phyloP scores from a whole-genome alignment of 35 echinoderm and acorn worm genomes.

The Apostichopus parvimensis region DNA sequence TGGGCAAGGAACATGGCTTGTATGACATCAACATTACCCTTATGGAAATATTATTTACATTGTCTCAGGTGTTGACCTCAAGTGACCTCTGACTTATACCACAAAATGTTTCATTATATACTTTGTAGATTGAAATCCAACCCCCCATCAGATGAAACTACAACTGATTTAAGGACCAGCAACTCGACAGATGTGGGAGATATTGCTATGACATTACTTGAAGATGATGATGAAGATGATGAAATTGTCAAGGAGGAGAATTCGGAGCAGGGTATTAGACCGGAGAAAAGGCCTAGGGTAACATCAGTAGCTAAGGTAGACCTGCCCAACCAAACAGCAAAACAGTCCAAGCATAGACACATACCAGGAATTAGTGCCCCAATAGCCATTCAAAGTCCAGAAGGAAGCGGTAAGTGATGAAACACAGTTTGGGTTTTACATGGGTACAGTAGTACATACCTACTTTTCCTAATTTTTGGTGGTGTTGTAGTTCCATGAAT shows the following conservation, averaged over 20 bases:
- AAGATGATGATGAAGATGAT: not conserved
- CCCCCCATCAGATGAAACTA: not conserved
- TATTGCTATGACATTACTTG: not conserved
- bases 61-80: no score
- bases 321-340: not conserved
- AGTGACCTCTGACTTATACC: no score
- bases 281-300: not conserved
- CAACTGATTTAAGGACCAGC: not conserved
- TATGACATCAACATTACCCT: no score
- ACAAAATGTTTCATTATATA: no score
- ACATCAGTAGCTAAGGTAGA: not conserved
- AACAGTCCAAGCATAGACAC: not conserved
- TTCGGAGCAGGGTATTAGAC: not conserved
- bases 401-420: not conserved
- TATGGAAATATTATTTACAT: no score
- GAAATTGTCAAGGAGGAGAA: not conserved
- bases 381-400: not conserved
- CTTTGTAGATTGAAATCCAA: not conserved
- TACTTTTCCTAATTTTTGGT: no score
- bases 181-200: not conserved
- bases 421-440: no score
- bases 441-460: no score
- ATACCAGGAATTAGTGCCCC: slow-evolving; percentile 5
- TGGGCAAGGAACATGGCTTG: no score
- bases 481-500: no score